Evolutionary conservation across 2,888 invertebrate species (phyloP).

Genomic region (Spilosoma lubricipeda): DNA sequence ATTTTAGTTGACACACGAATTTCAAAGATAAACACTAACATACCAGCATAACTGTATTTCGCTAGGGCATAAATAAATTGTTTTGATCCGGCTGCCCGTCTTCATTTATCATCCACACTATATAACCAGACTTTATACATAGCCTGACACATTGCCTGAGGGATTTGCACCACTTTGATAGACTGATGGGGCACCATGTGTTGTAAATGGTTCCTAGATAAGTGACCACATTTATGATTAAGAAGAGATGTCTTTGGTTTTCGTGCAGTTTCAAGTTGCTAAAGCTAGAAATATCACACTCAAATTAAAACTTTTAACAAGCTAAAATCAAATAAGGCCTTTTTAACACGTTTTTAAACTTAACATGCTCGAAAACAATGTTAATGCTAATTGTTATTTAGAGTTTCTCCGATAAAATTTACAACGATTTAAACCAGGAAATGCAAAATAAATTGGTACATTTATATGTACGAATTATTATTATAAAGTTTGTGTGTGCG

Average conservation of each 20-base stretch:
- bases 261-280: slow-evolving; percentile 10
- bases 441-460: not conserved
- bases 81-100: not conserved
- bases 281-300: slow-evolving; percentile 15
- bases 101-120: not conserved
- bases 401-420: not conserved
- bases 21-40: not conserved
- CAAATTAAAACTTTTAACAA: slow-evolving; percentile 11
- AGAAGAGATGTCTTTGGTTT: slow-evolving; percentile 15
- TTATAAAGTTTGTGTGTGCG: not conserved
- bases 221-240: slow-evolving; percentile 22
- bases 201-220: slow-evolving; percentile 12
- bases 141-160: not conserved
- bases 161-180: slow-evolving; percentile 8
- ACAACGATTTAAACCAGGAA: not conserved
- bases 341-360: not conserved
- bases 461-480: not conserved
- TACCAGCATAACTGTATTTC: not conserved
- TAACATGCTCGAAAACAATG: not conserved
- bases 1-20: not conserved
- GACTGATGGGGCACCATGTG: slow-evolving; percentile 3
- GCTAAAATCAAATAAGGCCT: not conserved
- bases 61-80: not conserved
- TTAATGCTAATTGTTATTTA: not conserved
- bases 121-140: not conserved